phyloP scores from a whole-genome alignment of 2,888 invertebrate genomes.

The Cristatella mucedo region DNA sequence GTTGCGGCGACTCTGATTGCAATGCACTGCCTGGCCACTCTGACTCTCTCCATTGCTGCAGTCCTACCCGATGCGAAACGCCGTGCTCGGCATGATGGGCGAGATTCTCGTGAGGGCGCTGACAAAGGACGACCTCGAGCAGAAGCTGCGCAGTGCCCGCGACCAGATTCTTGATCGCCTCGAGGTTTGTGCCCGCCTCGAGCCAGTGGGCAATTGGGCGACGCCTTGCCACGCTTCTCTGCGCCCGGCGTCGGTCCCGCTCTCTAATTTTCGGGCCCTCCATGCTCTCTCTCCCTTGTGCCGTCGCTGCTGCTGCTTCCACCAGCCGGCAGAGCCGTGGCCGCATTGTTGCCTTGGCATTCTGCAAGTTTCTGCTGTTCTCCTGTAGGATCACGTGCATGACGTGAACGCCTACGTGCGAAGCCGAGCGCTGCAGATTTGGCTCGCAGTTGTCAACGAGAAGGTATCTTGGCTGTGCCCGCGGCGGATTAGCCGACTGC shows the following conservation, averaged over 20 bases:
- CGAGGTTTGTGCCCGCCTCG: conserved; percentile 33
- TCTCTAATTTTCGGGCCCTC: too few species aligned
- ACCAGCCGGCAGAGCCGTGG: too few species aligned
- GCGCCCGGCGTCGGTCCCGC: too few species aligned
- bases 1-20: too few species aligned
- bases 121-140: conserved; percentile 54
- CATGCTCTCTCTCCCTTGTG: too few species aligned
- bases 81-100: conserved; percentile 64
- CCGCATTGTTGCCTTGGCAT: too few species aligned
- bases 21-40: not conserved
- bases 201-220: too few species aligned
- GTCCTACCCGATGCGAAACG: conserved; percentile 54
- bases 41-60: conserved; percentile 23
- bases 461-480: too few species aligned
- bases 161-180: conserved; percentile 65
- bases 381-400: conserved; percentile 53
- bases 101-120: conserved; percentile 56
- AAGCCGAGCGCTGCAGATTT: conserved; percentile 64
- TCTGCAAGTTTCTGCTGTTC: conserved; percentile 5
- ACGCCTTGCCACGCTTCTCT: too few species aligned
- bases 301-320: too few species aligned
- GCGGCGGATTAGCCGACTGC: too few species aligned
- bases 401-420: conserved; percentile 72
- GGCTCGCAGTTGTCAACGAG: conserved; percentile 60
- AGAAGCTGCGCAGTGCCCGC: conserved; percentile 51